These are phyloP conservation scores for Neodiprion pinetum DNA, from an alignment of 1,140 invertebrate genomes.

Conservation along the genomic window DNA sequence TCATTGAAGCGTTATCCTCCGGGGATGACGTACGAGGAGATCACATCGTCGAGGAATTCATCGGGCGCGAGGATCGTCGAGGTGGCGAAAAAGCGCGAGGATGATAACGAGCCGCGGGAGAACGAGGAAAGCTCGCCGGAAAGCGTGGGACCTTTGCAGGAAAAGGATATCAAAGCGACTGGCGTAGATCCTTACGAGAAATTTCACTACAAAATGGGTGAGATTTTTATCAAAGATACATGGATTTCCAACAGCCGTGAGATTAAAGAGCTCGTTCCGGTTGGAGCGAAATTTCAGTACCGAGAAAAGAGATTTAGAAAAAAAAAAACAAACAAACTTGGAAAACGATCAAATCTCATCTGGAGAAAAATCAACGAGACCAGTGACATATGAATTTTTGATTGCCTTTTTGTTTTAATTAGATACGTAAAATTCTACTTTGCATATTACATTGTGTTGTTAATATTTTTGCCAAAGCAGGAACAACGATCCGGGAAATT, in stretches of 20 bases:
- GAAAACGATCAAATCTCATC: conserved; percentile 1
- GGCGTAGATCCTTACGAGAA: conserved; percentile 65
- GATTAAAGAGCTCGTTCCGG: background rate
- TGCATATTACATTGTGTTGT: background rate
- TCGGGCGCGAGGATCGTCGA: conserved; percentile 33
- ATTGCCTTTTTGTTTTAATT: conserved; percentile 7
- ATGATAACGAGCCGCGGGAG: conserved; percentile 46
- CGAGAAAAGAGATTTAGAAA: too few species aligned
- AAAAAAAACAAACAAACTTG: conserved; percentile 4
- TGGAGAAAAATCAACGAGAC: background rate
- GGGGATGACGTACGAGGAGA: conserved; percentile 60
- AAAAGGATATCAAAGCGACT: conserved; percentile 60
- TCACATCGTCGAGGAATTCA: conserved; percentile 49
- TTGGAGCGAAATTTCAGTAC: conserved; percentile 8
- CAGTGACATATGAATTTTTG: background rate
- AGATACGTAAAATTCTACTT: conserved; percentile 16
- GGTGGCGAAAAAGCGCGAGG: conserved; percentile 38
- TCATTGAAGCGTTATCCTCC: conserved; percentile 49
- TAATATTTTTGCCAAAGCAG: conserved; percentile 48
- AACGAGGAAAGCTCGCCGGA: conserved; percentile 46
- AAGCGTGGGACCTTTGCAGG: conserved; percentile 56
- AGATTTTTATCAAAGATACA: conserved; percentile 25
- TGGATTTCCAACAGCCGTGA: conserved; percentile 7
- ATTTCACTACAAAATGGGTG: conserved; percentile 61
- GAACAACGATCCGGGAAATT: conserved; percentile 59